Percentiles rank a stretch among this genome's conserved stretches.
These are phyloP conservation scores for Anas bahamensis DNA, from an alignment of 2,797 vertebrate species.

Conservation along the genomic window DNA sequence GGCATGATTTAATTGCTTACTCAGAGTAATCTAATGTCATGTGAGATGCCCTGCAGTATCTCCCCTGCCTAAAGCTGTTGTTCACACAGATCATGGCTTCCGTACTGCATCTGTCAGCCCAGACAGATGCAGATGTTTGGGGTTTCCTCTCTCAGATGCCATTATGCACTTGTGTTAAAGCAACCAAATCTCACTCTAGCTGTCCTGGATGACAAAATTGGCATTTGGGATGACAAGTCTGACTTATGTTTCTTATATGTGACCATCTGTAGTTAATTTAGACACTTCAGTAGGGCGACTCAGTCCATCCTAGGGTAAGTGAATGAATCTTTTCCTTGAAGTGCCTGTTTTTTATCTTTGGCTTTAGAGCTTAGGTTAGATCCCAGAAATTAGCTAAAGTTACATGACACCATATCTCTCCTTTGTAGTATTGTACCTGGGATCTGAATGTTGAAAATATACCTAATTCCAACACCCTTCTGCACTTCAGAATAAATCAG, in stretches of 20 bases:
- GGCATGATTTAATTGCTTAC: neutral
- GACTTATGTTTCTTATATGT: neutral
- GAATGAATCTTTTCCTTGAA: neutral
- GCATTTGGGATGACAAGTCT: neutral
- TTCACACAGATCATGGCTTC: neutral
- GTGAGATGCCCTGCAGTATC: neutral
- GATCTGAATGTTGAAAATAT: neutral
- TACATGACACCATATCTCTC: neutral
- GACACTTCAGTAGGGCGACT: neutral
- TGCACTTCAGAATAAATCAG: neutral
- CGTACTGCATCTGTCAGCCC: neutral
- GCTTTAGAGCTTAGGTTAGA: neutral
- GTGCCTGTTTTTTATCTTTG: neutral
- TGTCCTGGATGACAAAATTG: neutral
- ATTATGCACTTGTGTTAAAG: neutral
- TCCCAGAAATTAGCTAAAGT: neutral
- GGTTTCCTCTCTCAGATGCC: neutral
- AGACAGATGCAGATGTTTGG: neutral
- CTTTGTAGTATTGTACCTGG: neutral
- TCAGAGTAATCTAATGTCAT: neutral
- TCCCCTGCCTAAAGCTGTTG: neutral
- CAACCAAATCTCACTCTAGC: neutral
- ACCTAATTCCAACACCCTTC: neutral
- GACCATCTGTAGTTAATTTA: neutral
- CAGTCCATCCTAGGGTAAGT: neutral